Evolutionary conservation across 2,888 invertebrate genomes (phyloP).

Genomic region (Seladonia tumulorum): DNA sequence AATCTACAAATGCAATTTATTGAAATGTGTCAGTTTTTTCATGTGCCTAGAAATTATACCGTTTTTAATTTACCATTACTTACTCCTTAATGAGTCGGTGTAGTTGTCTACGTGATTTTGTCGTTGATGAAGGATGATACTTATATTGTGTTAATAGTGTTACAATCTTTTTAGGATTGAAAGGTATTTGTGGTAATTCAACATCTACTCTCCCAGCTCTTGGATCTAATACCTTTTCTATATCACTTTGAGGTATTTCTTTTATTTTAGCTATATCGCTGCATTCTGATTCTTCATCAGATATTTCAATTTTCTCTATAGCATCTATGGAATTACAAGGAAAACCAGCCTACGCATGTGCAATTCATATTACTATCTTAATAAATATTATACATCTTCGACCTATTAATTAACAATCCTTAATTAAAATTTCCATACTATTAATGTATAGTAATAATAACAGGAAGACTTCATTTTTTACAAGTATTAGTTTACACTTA

Average conservation of each 20-base stretch:
- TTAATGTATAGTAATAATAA: background rate
- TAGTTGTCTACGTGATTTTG: constrained; percentile 86
- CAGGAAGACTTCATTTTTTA: background rate
- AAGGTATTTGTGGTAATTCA: constrained; percentile 88
- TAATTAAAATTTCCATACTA: background rate
- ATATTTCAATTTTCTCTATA: constrained; percentile 85
- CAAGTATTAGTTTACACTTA: background rate
- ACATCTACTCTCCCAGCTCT: constrained; percentile 93
- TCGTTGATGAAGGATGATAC: constrained; percentile 85
- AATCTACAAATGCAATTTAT: constrained; percentile 84
- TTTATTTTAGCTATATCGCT: constrained; percentile 78
- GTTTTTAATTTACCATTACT: constrained; percentile 69
- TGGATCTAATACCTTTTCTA: constrained; percentile 87
- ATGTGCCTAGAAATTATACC: constrained; percentile 79
- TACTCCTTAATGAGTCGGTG: constrained; percentile 85
- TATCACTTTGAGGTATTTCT: constrained; percentile 25
- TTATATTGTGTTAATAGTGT: constrained; percentile 85
- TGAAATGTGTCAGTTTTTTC: background rate
- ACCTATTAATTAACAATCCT: background rate
- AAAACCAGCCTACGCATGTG: constrained; percentile 88
- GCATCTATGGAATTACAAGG: constrained; percentile 89
- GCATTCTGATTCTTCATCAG: constrained; percentile 60
- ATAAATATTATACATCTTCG: background rate
- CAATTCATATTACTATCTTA: constrained; percentile 12
- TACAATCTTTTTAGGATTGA: constrained; percentile 87